Evolutionary conservation across 2,888 invertebrate genomes (phyloP).

Genomic region (Eristalis pertinax): DNA sequence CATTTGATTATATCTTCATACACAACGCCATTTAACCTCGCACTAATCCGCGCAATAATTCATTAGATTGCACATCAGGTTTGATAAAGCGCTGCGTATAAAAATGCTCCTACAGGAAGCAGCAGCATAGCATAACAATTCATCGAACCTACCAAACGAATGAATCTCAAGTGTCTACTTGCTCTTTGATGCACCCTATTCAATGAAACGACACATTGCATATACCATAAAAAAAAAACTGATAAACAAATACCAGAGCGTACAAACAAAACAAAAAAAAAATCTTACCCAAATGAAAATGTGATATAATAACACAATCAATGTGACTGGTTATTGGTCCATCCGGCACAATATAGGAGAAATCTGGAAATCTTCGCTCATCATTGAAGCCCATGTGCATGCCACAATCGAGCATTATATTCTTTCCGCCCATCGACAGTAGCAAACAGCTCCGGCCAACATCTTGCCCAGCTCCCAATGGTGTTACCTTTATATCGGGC

Average conservation of each 20-base stretch:
- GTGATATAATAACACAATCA: slow-evolving; percentile 98
- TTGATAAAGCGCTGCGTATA: not conserved
- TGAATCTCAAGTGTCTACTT: not conserved
- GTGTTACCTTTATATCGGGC: slow-evolving; percentile 94
- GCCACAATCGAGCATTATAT: slow-evolving; percentile 99
- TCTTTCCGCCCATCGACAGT: slow-evolving; percentile 97
- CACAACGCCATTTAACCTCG: too few species aligned
- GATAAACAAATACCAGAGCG: not conserved
- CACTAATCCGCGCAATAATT: too few species aligned
- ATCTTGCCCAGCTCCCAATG: slow-evolving; percentile 96
- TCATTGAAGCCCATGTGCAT: slow-evolving; percentile 99
- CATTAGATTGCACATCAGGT: too few species aligned
- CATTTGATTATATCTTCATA: too few species aligned
- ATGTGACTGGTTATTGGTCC: slow-evolving; percentile 96
- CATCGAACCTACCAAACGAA: not conserved
- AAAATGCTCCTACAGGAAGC: too few species aligned
- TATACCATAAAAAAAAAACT: not conserved
- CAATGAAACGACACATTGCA: not conserved
- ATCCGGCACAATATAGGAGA: slow-evolving; percentile 95
- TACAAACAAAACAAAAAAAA: not conserved
- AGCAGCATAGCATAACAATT: not conserved
- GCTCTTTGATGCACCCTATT: not conserved
- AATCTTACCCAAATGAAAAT: slow-evolving; percentile 91
- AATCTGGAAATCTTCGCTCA: slow-evolving; percentile 98
- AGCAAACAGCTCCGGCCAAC: slow-evolving; percentile 99